Evolutionary conservation across 2,888 invertebrate species (phyloP), one percentile per base, ranked within the genome.

Genomic region (Diogma glabrata): DNA sequence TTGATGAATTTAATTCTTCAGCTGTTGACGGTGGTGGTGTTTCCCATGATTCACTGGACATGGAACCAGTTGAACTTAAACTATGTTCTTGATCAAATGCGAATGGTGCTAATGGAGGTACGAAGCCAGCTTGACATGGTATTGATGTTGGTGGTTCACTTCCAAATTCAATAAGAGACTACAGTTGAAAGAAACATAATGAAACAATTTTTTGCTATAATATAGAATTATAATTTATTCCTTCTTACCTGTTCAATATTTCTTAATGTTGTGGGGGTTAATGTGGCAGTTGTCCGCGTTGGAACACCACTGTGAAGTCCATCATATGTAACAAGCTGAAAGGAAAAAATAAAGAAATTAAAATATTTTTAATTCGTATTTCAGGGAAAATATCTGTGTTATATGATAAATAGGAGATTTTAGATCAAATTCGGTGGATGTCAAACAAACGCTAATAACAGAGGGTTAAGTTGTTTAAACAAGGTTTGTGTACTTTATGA

Each of bases 191-290:
- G 10, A n/a, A 23, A 49, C 43, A 19, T 14, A 12, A 17, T 17
- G 12, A 30, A 33, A 12, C 6, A 30, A 14, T 14, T 14, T 30
- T 4, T 10, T 5, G 14, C 17, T 38, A 45, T 26, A 30, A 28
- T 22, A 48, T 33, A 47, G 7, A 33, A 14, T 12, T 23, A 33
- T 33, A 30, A 30, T 22, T 64, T 46, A 22, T 17, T 2, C 4
- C n/a, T n/a, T n/a, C 17, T 47, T 51, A 56, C 56, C 56, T 93
- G 91, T 73, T 94, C 92, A 71, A 94, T 89, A 74, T 81, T 84
- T 63, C 90, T 82, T 67, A 94, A 74, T 61, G 92, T 93, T 46
- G 94, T 94, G 56, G 94, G 94, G 59, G 95, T 95, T 62, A 95
- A 76, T 64, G 91, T 93, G 58, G 93, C 86, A 64, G 94, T 93